These are phyloP conservation scores for Tribolium madens DNA, from an alignment of 1,140 invertebrate genomes.

Conservation along the genomic window DNA sequence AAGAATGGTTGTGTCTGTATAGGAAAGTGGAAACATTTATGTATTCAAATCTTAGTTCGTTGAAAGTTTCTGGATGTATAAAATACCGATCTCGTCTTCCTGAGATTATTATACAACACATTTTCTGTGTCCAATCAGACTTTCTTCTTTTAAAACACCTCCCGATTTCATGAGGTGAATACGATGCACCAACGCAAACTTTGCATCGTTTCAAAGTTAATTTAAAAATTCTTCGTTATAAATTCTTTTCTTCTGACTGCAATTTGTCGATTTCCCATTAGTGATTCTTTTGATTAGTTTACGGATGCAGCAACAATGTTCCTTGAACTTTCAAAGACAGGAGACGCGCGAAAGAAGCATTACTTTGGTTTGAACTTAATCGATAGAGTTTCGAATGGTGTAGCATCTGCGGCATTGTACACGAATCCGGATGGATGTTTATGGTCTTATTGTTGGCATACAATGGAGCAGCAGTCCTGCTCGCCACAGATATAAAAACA, in stretches of 20 bases:
- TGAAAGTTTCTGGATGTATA: too few relatives aligned
- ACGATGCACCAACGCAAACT: not conserved
- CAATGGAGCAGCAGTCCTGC: constrained; percentile 34
- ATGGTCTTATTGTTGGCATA: constrained; percentile 36
- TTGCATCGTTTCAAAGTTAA: not conserved
- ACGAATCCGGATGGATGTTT: constrained; percentile 32
- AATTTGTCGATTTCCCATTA: not conserved
- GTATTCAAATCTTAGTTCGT: too few relatives aligned
- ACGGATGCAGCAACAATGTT: not conserved
- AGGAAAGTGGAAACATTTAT: too few relatives aligned
- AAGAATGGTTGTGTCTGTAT: too few relatives aligned
- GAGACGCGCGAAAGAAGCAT: not conserved
- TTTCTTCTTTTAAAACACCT: not conserved
- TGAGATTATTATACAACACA: too few relatives aligned
- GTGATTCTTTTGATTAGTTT: not conserved
- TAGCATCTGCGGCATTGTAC: constrained; percentile 34
- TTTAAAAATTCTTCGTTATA: not conserved
- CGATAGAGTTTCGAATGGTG: constrained; percentile 33
- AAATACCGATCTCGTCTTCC: too few relatives aligned
- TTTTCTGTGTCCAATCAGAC: not conserved
- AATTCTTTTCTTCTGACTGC: not conserved
- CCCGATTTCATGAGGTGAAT: not conserved
- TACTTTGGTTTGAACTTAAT: constrained; percentile 20
- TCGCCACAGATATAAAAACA: constrained; percentile 36
- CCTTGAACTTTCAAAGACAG: constrained; percentile 3